phyloP scores from a whole-genome alignment of 1,140 invertebrate species.

The Bombus confusus region DNA sequence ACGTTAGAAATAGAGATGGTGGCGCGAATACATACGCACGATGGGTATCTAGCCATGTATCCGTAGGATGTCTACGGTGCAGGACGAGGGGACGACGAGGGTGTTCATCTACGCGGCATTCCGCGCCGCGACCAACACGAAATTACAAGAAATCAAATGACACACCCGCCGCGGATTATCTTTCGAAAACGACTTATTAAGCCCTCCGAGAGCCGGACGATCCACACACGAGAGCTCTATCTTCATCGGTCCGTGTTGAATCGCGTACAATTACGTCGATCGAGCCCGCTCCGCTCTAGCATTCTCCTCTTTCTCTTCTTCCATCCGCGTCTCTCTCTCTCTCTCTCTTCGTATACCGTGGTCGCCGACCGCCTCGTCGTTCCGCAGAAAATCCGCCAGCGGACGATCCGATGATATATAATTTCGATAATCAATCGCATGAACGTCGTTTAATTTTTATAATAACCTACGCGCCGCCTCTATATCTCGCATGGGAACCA shows the following conservation, averaged over 20 bases:
- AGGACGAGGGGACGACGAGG: background rate
- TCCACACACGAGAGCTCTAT: conserved; percentile 37
- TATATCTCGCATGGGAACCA: conserved; percentile 71
- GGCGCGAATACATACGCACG: background rate
- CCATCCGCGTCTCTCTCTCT: background rate
- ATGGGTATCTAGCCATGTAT: background rate
- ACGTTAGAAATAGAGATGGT: conserved; percentile 30
- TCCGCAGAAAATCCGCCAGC: conserved; percentile 46
- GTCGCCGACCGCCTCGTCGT: conserved; percentile 7
- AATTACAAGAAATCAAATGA: conserved; percentile 82
- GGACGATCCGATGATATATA: conserved; percentile 72
- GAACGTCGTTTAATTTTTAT: conserved; percentile 83
- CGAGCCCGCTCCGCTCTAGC: conserved; percentile 1
- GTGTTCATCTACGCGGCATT: conserved; percentile 51
- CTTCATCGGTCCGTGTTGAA: background rate
- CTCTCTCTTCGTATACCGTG: background rate
- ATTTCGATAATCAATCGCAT: conserved; percentile 83
- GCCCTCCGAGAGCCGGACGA: conserved; percentile 47
- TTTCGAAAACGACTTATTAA: conserved; percentile 81
- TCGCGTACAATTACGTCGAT: conserved; percentile 36
- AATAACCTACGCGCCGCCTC: conserved; percentile 75
- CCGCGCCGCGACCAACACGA: conserved; percentile 69
- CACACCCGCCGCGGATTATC: conserved; percentile 79
- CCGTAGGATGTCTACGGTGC: background rate
- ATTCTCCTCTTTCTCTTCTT: background rate